Evolutionary conservation across 1,140 invertebrate genomes (phyloP).

Genomic region (Drosophila quadrilineata): DNA sequence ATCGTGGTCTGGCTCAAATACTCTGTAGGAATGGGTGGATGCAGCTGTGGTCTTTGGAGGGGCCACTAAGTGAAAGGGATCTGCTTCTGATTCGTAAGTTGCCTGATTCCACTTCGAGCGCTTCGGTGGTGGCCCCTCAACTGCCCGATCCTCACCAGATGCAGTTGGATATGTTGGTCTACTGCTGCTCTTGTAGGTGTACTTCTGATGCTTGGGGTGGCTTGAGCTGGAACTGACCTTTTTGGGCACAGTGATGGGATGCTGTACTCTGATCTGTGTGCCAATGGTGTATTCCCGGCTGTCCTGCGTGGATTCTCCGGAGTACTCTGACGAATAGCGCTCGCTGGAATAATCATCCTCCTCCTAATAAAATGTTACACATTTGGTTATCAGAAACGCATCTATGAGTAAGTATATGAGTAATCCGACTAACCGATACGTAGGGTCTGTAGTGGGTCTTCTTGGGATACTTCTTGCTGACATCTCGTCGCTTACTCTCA

Average conservation of each 20-base stretch:
- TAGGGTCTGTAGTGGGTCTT: constrained; percentile 62
- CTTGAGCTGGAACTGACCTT: constrained; percentile 38
- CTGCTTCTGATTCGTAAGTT: constrained; percentile 55
- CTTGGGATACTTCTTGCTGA: constrained; percentile 64
- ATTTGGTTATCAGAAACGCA: not conserved
- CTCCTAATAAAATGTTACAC: constrained; percentile 38
- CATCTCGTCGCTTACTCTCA: constrained; percentile 65
- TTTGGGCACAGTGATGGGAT: constrained; percentile 73
- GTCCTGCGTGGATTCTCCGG: constrained; percentile 57
- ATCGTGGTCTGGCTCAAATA: constrained; percentile 64
- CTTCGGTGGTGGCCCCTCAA: constrained; percentile 36
- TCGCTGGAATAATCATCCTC: constrained; percentile 71
- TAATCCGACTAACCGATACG: constrained; percentile 53
- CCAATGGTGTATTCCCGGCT: constrained; percentile 75
- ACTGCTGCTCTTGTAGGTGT: constrained; percentile 48
- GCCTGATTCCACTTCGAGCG: constrained; percentile 54
- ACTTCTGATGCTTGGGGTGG: constrained; percentile 53
- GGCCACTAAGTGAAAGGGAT: constrained; percentile 70
- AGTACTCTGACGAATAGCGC: constrained; percentile 65
- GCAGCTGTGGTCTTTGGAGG: constrained; percentile 53
- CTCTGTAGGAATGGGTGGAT: constrained; percentile 57
- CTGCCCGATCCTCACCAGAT: constrained; percentile 41
- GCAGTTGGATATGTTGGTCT: constrained; percentile 22
- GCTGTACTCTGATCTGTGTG: constrained; percentile 75
- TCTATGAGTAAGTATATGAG: not conserved